Percentiles rank a stretch among this genome's conserved stretches.
Conservation (phyloP, 2,797 vertebrate genomes). For the Crotalus adamanteus region DNA sequence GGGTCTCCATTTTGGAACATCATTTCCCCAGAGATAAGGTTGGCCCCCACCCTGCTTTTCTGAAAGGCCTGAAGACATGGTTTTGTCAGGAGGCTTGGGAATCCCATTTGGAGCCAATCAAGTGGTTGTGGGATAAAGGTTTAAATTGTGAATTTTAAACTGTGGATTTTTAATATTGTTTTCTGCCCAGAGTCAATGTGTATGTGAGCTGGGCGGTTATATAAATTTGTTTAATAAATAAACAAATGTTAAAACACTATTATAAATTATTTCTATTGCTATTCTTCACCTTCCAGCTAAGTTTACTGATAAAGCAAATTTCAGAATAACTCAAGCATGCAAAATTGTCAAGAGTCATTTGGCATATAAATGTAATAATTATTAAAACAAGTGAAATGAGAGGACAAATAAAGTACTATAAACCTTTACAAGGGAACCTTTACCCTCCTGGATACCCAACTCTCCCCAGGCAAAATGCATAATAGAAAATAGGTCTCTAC, state of each 20-base stretch:
- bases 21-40: neutral
- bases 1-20: neutral
- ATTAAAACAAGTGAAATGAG: neutral
- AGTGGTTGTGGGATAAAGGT: neutral
- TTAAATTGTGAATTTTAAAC: neutral
- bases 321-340: neutral
- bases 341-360: neutral
- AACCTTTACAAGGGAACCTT: neutral
- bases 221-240: neutral
- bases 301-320: neutral
- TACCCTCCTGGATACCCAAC: no score
- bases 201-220: neutral
- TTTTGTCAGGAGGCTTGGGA: neutral
- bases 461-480: neutral
- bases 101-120: neutral
- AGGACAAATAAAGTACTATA: neutral
- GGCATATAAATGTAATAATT: neutral
- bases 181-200: neutral
- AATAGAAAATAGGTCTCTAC: neutral
- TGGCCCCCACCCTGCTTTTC: neutral
- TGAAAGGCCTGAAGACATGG: neutral
- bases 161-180: neutral
- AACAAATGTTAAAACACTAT: neutral
- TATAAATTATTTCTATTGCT: neutral
- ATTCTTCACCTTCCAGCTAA: neutral